These are phyloP conservation scores for Siniperca chuatsi DNA, from an alignment of 2,113 vertebrate genomes.

Conservation along the genomic window DNA sequence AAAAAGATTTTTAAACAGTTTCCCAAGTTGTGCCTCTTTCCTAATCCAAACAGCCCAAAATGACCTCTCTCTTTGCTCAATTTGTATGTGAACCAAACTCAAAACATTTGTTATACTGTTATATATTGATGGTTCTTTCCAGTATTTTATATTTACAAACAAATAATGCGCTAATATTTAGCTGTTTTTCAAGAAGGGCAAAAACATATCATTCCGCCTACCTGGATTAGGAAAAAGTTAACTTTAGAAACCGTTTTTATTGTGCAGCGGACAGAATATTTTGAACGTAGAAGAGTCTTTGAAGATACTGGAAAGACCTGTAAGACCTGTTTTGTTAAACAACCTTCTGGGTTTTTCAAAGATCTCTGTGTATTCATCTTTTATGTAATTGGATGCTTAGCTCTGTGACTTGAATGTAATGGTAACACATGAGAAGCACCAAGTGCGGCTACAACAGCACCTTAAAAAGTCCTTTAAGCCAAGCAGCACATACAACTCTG, in stretches of 20 bases:
- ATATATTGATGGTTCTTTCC: not conserved
- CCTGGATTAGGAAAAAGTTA: not conserved
- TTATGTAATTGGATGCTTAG: not conserved
- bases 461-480: constrained; percentile 22
- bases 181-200: not conserved
- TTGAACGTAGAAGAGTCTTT: not conserved
- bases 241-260: not conserved
- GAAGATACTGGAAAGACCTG: not conserved
- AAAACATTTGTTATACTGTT: not conserved
- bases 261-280: not conserved
- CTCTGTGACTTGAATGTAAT: not conserved
- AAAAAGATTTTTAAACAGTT: not conserved
- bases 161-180: not conserved
- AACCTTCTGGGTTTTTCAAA: not conserved
- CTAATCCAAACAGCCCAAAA: not conserved
- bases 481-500: constrained; percentile 19
- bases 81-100: not conserved
- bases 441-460: constrained; percentile 36
- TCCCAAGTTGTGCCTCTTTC: not conserved
- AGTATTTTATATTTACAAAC: not conserved
- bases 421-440: constrained; percentile 1
- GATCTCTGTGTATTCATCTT: not conserved
- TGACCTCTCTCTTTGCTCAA: not conserved
- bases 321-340: not conserved
- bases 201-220: too few relatives aligned